A percentile compares a stretch with the other conserved stretches of the same genome.
These are phyloP conservation scores for Hesperophylax magnus DNA, from an alignment of 1,140 invertebrate genomes.

Conservation along the genomic window DNA sequence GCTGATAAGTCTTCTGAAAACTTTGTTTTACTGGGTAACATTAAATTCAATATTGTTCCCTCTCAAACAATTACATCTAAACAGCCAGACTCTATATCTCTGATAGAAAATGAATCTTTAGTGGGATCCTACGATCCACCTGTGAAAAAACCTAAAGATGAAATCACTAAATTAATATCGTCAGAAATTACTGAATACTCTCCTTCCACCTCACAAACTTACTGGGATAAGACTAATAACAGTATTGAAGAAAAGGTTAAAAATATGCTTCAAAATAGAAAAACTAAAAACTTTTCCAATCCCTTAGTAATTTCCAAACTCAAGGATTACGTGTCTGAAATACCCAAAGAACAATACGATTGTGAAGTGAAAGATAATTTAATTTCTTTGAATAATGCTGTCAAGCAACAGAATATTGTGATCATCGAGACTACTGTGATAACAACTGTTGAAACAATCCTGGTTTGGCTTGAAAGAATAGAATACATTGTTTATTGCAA, in stretches of 20 bases:
- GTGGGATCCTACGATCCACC: background rate
- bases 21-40: slow-evolving; percentile 51
- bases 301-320: slow-evolving; percentile 75
- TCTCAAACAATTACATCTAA: background rate
- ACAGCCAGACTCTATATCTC: slow-evolving; percentile 26
- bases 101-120: slow-evolving; percentile 39
- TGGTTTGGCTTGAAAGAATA: slow-evolving; percentile 86
- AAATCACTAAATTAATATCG: slow-evolving; percentile 55
- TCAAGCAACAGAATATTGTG: slow-evolving; percentile 74
- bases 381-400: slow-evolving; percentile 73
- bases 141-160: background rate
- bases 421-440: slow-evolving; percentile 79
- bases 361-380: slow-evolving; percentile 73
- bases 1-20: slow-evolving; percentile 55
- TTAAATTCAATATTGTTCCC: slow-evolving; percentile 50
- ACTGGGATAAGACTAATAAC: slow-evolving; percentile 66
- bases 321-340: slow-evolving; percentile 70
- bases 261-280: slow-evolving; percentile 68
- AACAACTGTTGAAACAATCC: slow-evolving; percentile 83
- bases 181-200: slow-evolving; percentile 62
- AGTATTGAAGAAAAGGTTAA: slow-evolving; percentile 71
- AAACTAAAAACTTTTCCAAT: slow-evolving; percentile 70
- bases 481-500: slow-evolving; percentile 82
- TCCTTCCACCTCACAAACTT: slow-evolving; percentile 64
- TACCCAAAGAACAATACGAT: slow-evolving; percentile 70